phyloP scores from a whole-genome alignment of 2,797 vertebrate species.

The Rachycentron canadum region DNA sequence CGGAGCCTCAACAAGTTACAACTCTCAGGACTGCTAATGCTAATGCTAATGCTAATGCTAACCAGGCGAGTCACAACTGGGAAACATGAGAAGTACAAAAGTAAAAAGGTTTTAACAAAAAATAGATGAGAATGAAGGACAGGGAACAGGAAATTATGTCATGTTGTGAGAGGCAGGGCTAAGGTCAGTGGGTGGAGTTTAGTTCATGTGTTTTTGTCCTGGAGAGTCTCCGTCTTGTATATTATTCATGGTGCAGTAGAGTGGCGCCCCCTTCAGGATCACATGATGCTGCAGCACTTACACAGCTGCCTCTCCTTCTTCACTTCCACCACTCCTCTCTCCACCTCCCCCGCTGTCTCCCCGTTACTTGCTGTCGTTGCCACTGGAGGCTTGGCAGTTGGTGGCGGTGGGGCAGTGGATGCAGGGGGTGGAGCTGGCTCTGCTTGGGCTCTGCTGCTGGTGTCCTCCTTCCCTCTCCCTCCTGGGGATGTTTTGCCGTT shows the following conservation, averaged over 20 bases:
- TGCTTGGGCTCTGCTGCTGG: conserved; percentile 28
- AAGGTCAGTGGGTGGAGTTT: conserved; percentile 57
- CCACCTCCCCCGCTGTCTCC: conserved; percentile 12
- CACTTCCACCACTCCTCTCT: conserved; percentile 8
- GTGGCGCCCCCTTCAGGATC: conserved; percentile 45
- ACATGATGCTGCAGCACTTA: conserved; percentile 81
- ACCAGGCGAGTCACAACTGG: not conserved
- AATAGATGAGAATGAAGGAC: conserved; percentile 31
- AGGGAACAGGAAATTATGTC: conserved; percentile 50
- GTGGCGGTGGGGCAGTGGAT: conserved; percentile 72
- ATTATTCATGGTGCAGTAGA: conserved; percentile 3
- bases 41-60: conserved; percentile 50
- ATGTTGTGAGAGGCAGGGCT: conserved; percentile 45
- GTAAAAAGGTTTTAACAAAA: conserved; percentile 58
- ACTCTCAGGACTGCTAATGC: conserved; percentile 14
- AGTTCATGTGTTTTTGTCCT: conserved; percentile 38
- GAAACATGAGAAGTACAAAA: conserved; percentile 59
- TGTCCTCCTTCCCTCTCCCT: not conserved
- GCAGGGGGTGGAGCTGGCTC: conserved; percentile 77
- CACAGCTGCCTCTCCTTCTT: conserved; percentile 74
- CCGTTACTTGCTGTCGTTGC: conserved; percentile 58
- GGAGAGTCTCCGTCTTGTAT: conserved; percentile 25
- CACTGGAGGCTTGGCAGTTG: conserved; percentile 64
- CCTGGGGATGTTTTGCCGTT: conserved; percentile 75
- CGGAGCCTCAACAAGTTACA: not conserved